Evolutionary conservation across 2,113 vertebrate genomes (phyloP), one percentile per base, ranked within the genome.

Genomic region (Falco punctatus): DNA sequence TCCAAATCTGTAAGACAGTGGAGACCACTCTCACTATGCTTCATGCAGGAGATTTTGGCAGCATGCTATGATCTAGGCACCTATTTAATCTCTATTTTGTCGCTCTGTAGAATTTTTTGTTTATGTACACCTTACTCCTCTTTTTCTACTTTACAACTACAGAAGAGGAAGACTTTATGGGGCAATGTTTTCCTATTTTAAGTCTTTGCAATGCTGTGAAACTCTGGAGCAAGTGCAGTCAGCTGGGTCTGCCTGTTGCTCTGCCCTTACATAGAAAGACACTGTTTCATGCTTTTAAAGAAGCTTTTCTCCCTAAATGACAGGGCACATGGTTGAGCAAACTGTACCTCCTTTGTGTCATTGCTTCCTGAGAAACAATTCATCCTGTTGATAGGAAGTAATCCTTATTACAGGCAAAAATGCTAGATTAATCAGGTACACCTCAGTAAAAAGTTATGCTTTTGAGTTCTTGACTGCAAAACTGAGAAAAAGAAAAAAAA

Each of bases 21-120:
- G 32, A 67, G 4, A 4, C 7, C 9, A 35, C 8, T 42, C 13
- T 74, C 10, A 16, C 30, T 48, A 26, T 48, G 10, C 16, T 69
- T 86, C 7, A 2, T 59, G 6, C 7, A 55, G 8, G 15, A 59
- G 30, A 30, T 51, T 88, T 72, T 77, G 54, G 19, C 23, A 57
- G 5, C 2, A 2, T 69, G 10, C 4, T 38, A 14, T 27, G 8
- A 49, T 54, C 8, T 21, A 75, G 10, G 3, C 3, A 57, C 4
- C 6, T 33, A 26, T 30, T 65, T 19, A 26, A 15, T 44, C 12
- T 28, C 42, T 58, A 38, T 80, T 81, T 67, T 40, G 5, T 30
- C 26, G 6, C 10, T 26, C 19, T 23, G 5, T 48, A 20, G 15
- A 20, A 8, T 40, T 32, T 44, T 57, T 35, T 42, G 11, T 61